These are phyloP conservation scores for Dynastes tityus DNA, from an alignment of 2,888 invertebrate genomes.

Conservation along the genomic window DNA sequence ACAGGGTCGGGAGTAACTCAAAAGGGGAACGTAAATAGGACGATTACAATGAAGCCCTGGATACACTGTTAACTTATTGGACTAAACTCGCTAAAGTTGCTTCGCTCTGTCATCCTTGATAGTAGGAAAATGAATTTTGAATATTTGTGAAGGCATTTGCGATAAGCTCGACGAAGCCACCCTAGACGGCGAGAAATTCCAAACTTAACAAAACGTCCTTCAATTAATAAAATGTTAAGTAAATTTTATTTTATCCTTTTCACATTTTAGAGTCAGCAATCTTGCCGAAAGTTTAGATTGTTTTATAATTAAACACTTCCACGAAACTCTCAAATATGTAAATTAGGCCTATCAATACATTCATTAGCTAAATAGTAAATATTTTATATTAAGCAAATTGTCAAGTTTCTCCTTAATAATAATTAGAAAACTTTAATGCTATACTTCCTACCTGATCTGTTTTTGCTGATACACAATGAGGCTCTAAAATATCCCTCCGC, in stretches of 20 bases:
- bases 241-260: background rate
- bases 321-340: background rate
- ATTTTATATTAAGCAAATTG: no score
- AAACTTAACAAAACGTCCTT: background rate
- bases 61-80: conserved; percentile 4
- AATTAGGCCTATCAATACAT: background rate
- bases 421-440: no score
- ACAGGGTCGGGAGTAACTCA: background rate
- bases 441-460: no score
- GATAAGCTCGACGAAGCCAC: background rate
- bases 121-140: background rate
- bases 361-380: no score
- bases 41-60: conserved; percentile 6
- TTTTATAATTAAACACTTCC: background rate
- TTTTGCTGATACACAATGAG: no score
- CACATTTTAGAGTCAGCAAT: background rate
- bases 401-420: no score
- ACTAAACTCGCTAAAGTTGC: conserved; percentile 14
- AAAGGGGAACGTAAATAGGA: conserved; percentile 1
- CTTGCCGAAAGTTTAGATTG: background rate
- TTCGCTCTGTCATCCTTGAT: background rate
- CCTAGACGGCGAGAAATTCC: background rate
- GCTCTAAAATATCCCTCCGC: no score
- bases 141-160: background rate
- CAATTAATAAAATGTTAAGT: background rate